Base-by-base conservation (phyloP, 2,113 vertebrate species). In the Hassar affinis region DNA sequence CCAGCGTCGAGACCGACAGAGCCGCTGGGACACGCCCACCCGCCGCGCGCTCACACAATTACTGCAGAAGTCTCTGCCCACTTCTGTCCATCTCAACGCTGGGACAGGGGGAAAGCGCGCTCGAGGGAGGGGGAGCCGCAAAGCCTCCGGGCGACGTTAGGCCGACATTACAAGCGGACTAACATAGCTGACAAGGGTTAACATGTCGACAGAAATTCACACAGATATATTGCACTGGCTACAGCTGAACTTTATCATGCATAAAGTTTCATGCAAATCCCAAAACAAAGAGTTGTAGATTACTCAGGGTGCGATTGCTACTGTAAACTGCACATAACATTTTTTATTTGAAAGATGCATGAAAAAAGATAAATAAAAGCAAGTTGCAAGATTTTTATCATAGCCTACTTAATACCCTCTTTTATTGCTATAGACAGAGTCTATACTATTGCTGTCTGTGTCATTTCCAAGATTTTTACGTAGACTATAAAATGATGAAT, bases 1-100 rank as follows among this genome's bases (percentile, higher is more conserved):
- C 88, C 87, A 90, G 88, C 91, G 87, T 77, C 66, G 83, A 91
- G 91, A 82, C 85, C 89, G 92, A 71, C 90, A 89, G 90, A 88
- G 88, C 88, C 87, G 85, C 84, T 84, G 81, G 56, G 92, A 92
- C 93, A 95, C 94, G 94, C 94, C 94, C 94, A 94, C 94, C 87
- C 78, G 81, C 81, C 72, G 83, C 74, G 85, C 87, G 81, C 86
- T 87, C 79, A 62, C 85, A 83, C 79, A 87, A 83, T 88, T 90
- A 89, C 78, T 86, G 87, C 83, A 86, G 80, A 88, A 86, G 79
- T 88, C 86, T 87, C 74, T 86, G 85, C 79, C 86, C 45, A 77
- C 59, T 86, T 79, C 79, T 84, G 79, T 82, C 85, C 66, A 84
- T 78, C 82, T 84, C 17, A 20, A 27, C 52, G 56, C 25, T 22